Conservation (phyloP, 2,888 invertebrate species). For the Nymphalis urticae region DNA sequence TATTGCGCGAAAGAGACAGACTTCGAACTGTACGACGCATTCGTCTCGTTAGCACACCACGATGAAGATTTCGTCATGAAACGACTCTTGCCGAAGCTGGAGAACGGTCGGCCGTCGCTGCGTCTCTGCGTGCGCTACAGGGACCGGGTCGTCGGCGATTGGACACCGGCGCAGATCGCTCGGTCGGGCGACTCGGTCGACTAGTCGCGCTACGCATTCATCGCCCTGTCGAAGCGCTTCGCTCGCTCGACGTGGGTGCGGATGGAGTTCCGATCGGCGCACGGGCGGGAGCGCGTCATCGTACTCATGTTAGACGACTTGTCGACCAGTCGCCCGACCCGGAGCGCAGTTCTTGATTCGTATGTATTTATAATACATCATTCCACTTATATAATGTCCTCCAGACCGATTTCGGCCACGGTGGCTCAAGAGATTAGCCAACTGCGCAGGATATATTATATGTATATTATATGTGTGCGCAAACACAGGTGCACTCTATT, state of each 20-base stretch:
- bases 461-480: too few species aligned
- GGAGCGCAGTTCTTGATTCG: too few species aligned
- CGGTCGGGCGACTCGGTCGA: conserved; percentile 38
- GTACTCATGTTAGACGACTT: conserved; percentile 85
- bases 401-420: too few species aligned
- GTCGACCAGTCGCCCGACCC: conserved; percentile 36
- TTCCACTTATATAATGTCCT: too few species aligned
- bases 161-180: conserved; percentile 85
- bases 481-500: too few species aligned
- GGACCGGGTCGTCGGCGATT: conserved; percentile 88
- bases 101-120: conserved; percentile 64
- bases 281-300: conserved; percentile 64
- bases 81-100: conserved; percentile 84
- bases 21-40: conserved; percentile 81
- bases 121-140: conserved; percentile 86
- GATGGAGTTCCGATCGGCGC: conserved; percentile 75
- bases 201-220: conserved; percentile 47
- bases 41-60: conserved; percentile 88
- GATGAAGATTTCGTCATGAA: conserved; percentile 85
- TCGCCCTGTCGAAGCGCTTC: conserved; percentile 41
- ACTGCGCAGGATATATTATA: too few species aligned
- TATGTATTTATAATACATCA: too few species aligned
- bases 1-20: neutral
- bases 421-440: too few species aligned
- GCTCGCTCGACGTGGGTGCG: conserved; percentile 43